phyloP scores from a whole-genome alignment of 2,113 vertebrate species.

The Scartelaos histophorus region DNA sequence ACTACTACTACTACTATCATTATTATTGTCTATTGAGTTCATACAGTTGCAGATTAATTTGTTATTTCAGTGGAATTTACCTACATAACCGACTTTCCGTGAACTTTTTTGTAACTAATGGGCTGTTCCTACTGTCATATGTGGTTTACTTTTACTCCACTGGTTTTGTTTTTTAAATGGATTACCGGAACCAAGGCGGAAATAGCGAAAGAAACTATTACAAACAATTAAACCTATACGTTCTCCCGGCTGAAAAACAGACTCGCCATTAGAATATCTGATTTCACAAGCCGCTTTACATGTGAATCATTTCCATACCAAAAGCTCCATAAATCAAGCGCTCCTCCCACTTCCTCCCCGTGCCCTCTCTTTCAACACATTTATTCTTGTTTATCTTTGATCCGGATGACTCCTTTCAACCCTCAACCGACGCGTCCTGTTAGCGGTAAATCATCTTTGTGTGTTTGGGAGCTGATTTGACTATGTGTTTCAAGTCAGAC shows the following conservation, averaged over 20 bases:
- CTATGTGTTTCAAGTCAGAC: conserved; percentile 64
- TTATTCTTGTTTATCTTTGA: conserved; percentile 80
- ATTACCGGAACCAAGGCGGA: too few species aligned
- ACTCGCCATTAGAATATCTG: conserved; percentile 40
- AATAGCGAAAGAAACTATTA: too few species aligned
- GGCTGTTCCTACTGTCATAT: too few species aligned
- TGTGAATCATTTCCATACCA: conserved; percentile 65
- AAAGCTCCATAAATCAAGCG: conserved; percentile 69
- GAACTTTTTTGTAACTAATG: too few species aligned
- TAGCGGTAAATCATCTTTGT: conserved; percentile 68
- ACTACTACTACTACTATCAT: too few species aligned
- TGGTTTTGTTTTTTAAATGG: too few species aligned
- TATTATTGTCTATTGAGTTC: too few species aligned
- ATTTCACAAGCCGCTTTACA: conserved; percentile 58
- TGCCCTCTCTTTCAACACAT: conserved; percentile 47
- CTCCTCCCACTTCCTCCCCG: conserved; percentile 64
- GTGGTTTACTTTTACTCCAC: too few species aligned
- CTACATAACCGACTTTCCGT: background rate
- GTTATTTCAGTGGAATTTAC: too few species aligned
- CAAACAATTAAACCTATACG: too few species aligned
- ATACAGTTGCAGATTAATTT: too few species aligned
- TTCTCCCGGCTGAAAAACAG: background rate
- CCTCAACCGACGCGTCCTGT: conserved; percentile 56
- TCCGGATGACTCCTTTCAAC: conserved; percentile 67
- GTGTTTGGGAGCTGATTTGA: conserved; percentile 76